Evolutionary conservation across 2,797 vertebrate genomes (phyloP).

Genomic region (Microctenopoma stevenorrisi): DNA sequence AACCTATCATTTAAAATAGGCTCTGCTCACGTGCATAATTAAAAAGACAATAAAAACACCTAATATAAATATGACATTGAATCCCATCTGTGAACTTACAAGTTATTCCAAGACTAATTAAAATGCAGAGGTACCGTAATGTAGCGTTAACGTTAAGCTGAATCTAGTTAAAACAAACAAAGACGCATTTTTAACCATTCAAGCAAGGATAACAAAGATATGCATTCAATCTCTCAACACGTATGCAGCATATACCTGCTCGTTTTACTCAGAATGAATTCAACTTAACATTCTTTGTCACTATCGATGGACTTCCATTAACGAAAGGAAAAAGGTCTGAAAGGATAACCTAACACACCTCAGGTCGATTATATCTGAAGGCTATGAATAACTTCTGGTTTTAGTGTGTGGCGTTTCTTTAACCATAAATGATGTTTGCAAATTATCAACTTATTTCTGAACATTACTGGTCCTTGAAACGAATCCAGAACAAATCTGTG

Average conservation of each 20-base stretch:
- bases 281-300: slow-evolving; percentile 2
- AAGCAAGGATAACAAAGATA: slow-evolving; percentile 6
- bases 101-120: slow-evolving; percentile 45
- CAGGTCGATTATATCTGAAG: background rate
- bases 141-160: slow-evolving; percentile 13
- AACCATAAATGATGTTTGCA: background rate
- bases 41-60: slow-evolving; percentile 17
- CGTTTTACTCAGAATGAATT: background rate
- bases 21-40: slow-evolving; percentile 30
- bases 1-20: slow-evolving; percentile 49
- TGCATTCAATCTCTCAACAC: slow-evolving; percentile 7
- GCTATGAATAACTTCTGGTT: slow-evolving; percentile 6
- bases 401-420: background rate
- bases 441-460: background rate
- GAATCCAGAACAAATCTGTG: background rate
- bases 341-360: slow-evolving; percentile 22
- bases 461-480: slow-evolving; percentile 2
- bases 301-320: slow-evolving; percentile 14
- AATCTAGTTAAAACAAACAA: slow-evolving; percentile 35
- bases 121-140: slow-evolving; percentile 16
- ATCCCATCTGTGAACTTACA: slow-evolving; percentile 37
- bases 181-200: slow-evolving; percentile 22
- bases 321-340: slow-evolving; percentile 7
- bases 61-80: slow-evolving; percentile 14
- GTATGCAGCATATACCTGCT: slow-evolving; percentile 14